These are phyloP conservation scores for Silurus aristotelis DNA, from an alignment of 2,797 vertebrate genomes.

Conservation along the genomic window DNA sequence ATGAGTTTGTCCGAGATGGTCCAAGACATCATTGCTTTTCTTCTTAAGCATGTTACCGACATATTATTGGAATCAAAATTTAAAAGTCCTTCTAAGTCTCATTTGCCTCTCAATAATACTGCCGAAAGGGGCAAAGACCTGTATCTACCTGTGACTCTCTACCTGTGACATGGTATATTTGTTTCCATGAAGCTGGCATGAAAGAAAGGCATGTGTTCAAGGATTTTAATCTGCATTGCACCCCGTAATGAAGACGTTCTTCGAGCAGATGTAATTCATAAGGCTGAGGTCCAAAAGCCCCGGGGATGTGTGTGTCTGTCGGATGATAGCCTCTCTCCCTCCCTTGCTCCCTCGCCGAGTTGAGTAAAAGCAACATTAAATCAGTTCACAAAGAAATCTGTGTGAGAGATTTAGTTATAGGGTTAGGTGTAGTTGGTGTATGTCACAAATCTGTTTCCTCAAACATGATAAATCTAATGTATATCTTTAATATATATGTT, in stretches of 20 bases:
- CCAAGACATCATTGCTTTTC: neutral
- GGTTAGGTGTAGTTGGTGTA: too few species aligned
- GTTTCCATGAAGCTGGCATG: neutral
- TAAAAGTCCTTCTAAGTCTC: neutral
- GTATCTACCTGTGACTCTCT: neutral
- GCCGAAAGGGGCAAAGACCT: neutral
- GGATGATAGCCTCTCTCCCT: constrained; percentile 1
- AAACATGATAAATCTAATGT: neutral
- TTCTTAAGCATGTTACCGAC: neutral
- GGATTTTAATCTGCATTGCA: constrained; percentile 46
- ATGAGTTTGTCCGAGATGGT: neutral
- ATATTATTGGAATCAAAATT: neutral
- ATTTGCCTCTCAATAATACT: too few species aligned
- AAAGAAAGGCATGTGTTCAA: constrained; percentile 30
- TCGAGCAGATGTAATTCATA: constrained; percentile 45
- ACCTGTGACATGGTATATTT: neutral
- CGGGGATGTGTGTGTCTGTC: constrained; percentile 38
- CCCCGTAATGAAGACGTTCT: constrained; percentile 51
- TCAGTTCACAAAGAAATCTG: constrained; percentile 3
- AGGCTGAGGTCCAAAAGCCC: constrained; percentile 41
- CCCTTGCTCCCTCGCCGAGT: constrained; percentile 26
- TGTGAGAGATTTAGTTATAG: neutral
- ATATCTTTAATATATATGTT: neutral
- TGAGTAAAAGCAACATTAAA: neutral
- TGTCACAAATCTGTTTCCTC: neutral